Percentiles rank a stretch among this genome's conserved stretches.
Evolutionary conservation across 2,113 vertebrate species (phyloP).

Genomic region (Gnathochromis pfefferi): DNA sequence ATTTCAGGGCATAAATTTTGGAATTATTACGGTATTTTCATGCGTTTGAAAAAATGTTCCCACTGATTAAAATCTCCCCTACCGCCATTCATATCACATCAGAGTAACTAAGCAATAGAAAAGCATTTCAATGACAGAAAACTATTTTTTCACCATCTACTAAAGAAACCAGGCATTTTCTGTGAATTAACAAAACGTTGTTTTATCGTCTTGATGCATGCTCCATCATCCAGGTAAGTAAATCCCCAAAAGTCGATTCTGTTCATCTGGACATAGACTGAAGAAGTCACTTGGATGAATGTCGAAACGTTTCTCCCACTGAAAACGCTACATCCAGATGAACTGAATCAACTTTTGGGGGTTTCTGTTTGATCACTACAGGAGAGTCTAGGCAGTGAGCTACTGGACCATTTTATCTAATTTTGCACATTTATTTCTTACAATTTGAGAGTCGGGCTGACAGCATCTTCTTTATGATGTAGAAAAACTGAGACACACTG

Average conservation of each 20-base stretch:
- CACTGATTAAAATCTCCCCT: neutral
- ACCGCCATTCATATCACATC: neutral
- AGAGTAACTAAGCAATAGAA: neutral
- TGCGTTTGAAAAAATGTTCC: neutral
- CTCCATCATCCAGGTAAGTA: neutral
- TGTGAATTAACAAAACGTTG: neutral
- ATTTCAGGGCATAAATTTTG: neutral
- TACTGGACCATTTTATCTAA: neutral
- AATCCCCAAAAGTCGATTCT: neutral
- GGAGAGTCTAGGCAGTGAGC: neutral
- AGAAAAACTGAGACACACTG: neutral
- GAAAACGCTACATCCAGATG: neutral
- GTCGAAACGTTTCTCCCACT: neutral
- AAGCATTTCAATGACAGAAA: neutral
- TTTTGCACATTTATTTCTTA: neutral
- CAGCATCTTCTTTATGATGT: neutral
- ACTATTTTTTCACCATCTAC: neutral
- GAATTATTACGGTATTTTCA: neutral
- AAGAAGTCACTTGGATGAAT: neutral
- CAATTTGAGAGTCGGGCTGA: neutral
- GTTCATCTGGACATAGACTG: neutral
- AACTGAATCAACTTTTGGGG: neutral
- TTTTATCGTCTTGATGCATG: neutral
- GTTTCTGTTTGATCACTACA: neutral
- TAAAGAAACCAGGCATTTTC: neutral